Percentiles rank a stretch among this genome's conserved stretches.
These are phyloP conservation scores for Altica lythri DNA, from an alignment of 2,888 invertebrate species.

Conservation along the genomic window DNA sequence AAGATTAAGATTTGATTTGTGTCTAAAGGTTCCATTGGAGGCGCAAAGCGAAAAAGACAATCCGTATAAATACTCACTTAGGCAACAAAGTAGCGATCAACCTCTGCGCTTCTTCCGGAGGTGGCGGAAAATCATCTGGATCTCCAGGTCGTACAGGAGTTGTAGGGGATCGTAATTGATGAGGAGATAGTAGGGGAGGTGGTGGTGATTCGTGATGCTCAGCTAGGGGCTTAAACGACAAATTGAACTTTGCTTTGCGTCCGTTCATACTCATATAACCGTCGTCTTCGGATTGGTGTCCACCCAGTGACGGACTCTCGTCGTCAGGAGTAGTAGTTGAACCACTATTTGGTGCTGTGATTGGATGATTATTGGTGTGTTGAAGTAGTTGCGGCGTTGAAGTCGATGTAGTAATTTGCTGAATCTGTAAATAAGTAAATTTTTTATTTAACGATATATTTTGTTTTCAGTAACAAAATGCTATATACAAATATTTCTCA, in stretches of 20 bases:
- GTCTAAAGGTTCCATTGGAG: too few relatives aligned
- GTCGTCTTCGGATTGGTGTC: slow-evolving; percentile 88
- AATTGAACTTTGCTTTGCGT: slow-evolving; percentile 32
- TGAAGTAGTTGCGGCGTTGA: slow-evolving; percentile 56
- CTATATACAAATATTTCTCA: too few relatives aligned
- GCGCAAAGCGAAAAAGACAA: too few relatives aligned
- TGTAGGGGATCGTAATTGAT: slow-evolving; percentile 13
- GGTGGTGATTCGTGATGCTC: slow-evolving; percentile 58
- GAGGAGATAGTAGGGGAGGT: slow-evolving; percentile 18
- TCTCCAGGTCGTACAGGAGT: slow-evolving; percentile 46
- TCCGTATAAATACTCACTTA: too few relatives aligned
- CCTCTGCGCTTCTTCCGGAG: slow-evolving; percentile 77
- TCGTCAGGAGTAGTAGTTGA: slow-evolving; percentile 60
- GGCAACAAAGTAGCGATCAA: slow-evolving; percentile 77
- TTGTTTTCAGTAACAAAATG: too few relatives aligned
- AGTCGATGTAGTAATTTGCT: slow-evolving; percentile 52
- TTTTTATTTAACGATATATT: background rate
- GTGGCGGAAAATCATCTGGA: slow-evolving; percentile 68
- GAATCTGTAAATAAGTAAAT: slow-evolving; percentile 43
- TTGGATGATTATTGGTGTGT: slow-evolving; percentile 44
- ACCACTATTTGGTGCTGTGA: slow-evolving; percentile 36
- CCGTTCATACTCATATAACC: slow-evolving; percentile 94
- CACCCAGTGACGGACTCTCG: slow-evolving; percentile 75
- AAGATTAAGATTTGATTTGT: too few relatives aligned
- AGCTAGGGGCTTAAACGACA: slow-evolving; percentile 69